Conservation (phyloP, 1,140 invertebrate species). For the Meloidogyne hapla region DNA sequence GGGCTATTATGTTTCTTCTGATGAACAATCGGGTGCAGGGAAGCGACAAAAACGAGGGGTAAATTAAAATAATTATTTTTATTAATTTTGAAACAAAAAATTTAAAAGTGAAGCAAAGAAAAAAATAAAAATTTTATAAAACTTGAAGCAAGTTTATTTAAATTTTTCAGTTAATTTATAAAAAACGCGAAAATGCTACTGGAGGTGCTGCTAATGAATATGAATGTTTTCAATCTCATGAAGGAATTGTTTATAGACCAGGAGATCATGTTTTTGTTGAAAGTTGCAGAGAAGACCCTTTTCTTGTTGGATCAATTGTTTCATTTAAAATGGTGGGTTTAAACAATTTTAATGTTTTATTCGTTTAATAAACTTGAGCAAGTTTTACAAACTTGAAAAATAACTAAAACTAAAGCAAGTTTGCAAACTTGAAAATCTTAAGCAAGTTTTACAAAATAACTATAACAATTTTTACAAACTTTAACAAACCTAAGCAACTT, state of each 20-base stretch:
- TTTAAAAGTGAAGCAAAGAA: neutral
- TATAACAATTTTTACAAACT: no score
- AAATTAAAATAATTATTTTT: neutral
- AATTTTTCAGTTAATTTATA: conserved; percentile 25
- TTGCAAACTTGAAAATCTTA: no score
- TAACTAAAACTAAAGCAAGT: no score
- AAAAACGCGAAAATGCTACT: conserved; percentile 28
- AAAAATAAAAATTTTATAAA: neutral
- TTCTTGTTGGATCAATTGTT: conserved; percentile 29
- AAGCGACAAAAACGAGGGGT: conserved; percentile 22
- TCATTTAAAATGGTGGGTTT: conserved; percentile 38
- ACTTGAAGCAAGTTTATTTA: neutral
- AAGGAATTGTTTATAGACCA: conserved; percentile 32
- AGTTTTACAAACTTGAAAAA: no score
- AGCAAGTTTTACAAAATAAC: no score
- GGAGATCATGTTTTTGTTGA: conserved; percentile 43
- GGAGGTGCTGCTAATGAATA: conserved; percentile 22
- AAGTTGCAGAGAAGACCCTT: conserved; percentile 29
- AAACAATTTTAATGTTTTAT: neutral
- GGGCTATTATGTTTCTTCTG: neutral
- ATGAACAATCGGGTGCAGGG: neutral
- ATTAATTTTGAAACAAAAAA: neutral
- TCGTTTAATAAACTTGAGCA: neutral
- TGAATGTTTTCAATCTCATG: conserved; percentile 38
- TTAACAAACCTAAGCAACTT: no score